These are phyloP conservation scores for Drosophila malerkotliana DNA, from an alignment of 1,140 invertebrate species.

Conservation along the genomic window DNA sequence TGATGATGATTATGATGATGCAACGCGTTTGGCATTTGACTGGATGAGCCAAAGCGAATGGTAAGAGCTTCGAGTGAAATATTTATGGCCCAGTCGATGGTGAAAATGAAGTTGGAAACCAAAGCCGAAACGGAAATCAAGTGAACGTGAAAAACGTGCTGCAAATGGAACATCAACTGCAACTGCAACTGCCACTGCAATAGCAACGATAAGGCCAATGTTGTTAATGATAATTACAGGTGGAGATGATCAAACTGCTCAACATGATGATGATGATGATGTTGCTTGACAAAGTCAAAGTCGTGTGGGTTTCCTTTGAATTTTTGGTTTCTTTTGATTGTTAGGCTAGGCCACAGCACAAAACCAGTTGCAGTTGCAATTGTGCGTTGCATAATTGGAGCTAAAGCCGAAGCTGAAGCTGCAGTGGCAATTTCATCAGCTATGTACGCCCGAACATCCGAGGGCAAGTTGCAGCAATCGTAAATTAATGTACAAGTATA, in stretches of 20 bases:
- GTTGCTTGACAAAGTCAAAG: constrained; percentile 66
- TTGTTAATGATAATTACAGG: constrained; percentile 18
- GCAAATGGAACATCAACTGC: constrained; percentile 12
- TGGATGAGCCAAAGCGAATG: constrained; percentile 44
- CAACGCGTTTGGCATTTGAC: constrained; percentile 50
- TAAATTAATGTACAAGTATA: constrained; percentile 17
- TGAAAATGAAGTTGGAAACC: constrained; percentile 56
- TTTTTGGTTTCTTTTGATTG: constrained; percentile 38
- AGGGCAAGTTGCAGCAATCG: constrained; percentile 44
- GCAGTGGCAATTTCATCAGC: constrained; percentile 42
- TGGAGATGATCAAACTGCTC: constrained; percentile 1
- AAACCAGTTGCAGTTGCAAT: constrained; percentile 74
- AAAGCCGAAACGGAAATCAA: constrained; percentile 64
- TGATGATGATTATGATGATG: constrained; percentile 36
- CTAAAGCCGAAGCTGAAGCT: constrained; percentile 32
- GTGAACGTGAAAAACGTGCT: constrained; percentile 75
- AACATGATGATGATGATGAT: constrained; percentile 18
- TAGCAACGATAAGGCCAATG: constrained; percentile 34
- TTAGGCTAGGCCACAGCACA: constrained; percentile 14
- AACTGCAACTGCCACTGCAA: constrained; percentile 11
- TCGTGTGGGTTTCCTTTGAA: constrained; percentile 58
- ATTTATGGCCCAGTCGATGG: constrained; percentile 65
- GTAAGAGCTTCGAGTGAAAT: constrained; percentile 38
- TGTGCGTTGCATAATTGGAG: constrained; percentile 68
- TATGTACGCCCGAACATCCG: constrained; percentile 29